Conservation (phyloP, 2,797 vertebrate genomes). For the Neosilurus hyrtlii region DNA sequence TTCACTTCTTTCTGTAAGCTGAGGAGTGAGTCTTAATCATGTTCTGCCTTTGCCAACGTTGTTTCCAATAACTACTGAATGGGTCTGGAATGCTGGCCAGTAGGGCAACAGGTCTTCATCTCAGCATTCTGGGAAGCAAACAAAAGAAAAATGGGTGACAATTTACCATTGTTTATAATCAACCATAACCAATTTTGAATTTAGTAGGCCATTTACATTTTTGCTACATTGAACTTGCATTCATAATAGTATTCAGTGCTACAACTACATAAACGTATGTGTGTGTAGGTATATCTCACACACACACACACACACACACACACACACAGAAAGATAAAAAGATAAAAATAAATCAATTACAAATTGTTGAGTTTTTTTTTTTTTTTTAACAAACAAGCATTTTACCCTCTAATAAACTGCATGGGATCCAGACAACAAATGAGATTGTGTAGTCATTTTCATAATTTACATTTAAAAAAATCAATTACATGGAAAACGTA, state of each 20-base stretch:
- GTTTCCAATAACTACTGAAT: constrained; percentile 66
- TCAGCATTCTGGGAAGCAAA: constrained; percentile 77
- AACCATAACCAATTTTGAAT: background rate
- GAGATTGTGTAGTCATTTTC: too few relatives aligned
- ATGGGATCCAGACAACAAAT: too few relatives aligned
- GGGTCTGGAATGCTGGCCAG: constrained; percentile 92
- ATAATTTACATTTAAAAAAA: too few relatives aligned
- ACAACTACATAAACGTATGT: too few relatives aligned
- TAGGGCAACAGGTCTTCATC: constrained; percentile 95
- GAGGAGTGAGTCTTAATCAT: constrained; percentile 58
- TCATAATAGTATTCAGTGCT: background rate
- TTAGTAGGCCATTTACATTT: background rate
- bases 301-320: too few relatives aligned
- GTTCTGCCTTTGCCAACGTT: constrained; percentile 68
- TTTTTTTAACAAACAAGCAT: too few relatives aligned
- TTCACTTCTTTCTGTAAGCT: constrained; percentile 63
- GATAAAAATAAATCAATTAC: too few relatives aligned
- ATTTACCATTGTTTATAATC: background rate
- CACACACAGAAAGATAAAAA: too few relatives aligned
- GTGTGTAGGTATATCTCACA: too few relatives aligned
- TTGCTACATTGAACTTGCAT: background rate
- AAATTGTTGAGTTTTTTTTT: too few relatives aligned
- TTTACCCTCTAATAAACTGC: too few relatives aligned
- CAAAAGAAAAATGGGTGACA: background rate
- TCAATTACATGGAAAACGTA: too few relatives aligned